phyloP scores from a whole-genome alignment of 2,888 invertebrate genomes.

The Epistrophe eligans region DNA sequence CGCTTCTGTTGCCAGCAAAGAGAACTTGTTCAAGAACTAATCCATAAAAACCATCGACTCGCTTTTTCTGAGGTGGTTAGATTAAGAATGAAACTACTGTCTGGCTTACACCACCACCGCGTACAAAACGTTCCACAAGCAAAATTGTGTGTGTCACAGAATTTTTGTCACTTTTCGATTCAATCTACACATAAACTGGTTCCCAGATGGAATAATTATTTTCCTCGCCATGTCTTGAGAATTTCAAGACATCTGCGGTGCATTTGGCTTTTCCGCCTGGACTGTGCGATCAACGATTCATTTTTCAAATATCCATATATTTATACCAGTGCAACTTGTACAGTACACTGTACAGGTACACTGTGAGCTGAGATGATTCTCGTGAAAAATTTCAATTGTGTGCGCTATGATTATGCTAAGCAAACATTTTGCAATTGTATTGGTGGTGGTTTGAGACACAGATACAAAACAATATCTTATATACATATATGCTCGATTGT shows the following conservation, averaged over 20 bases:
- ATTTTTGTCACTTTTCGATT: slow-evolving; percentile 55
- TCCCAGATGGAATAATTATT: slow-evolving; percentile 31
- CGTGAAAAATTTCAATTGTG: slow-evolving; percentile 29
- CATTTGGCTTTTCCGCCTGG: slow-evolving; percentile 55
- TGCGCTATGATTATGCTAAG: slow-evolving; percentile 39
- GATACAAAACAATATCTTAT: slow-evolving; percentile 6
- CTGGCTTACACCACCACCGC: slow-evolving; percentile 7
- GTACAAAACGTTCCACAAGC: background rate
- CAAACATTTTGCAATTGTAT: background rate
- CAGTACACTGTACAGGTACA: background rate
- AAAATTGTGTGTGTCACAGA: slow-evolving; percentile 25
- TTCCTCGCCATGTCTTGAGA: slow-evolving; percentile 5
- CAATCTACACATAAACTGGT: slow-evolving; percentile 57
- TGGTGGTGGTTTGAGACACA: slow-evolving; percentile 15
- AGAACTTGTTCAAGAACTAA: slow-evolving; percentile 36
- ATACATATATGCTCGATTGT: slow-evolving; percentile 20
- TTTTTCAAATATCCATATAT: background rate
- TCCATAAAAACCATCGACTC: slow-evolving; percentile 13
- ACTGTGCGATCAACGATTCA: slow-evolving; percentile 8
- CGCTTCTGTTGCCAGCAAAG: background rate
- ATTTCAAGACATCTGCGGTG: slow-evolving; percentile 38
- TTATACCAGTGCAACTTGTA: background rate
- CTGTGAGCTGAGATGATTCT: slow-evolving; percentile 24
- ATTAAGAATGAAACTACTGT: slow-evolving; percentile 49
- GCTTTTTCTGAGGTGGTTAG: slow-evolving; percentile 34